Evolutionary conservation across 2,888 invertebrate species (phyloP), one percentile per base, ranked within the genome.

Genomic region (Strigamia transsilvanica): DNA sequence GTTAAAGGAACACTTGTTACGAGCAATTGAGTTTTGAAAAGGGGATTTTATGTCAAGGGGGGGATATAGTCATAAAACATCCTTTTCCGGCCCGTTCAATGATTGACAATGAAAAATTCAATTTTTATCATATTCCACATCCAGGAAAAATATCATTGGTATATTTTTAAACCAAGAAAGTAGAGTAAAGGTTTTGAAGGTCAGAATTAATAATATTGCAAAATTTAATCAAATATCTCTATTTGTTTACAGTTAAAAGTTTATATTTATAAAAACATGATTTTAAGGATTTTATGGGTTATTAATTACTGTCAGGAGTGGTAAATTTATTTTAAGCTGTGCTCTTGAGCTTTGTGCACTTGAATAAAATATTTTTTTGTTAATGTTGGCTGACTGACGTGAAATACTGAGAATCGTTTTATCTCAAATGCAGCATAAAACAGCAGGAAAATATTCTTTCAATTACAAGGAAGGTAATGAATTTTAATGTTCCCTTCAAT

Each of bases 11-110:
- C 32, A 56, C 56, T 56, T 18, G 56, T 73, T 73, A 73, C 32
- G 12, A 73, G 73, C 32, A 73, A 73, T 73, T 73, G 73, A 73
- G 32, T 32, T 32, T 32, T 73, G 32, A 32, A 73, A 73, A 73
- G 32, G 32, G 73, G 32, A 73, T 73, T 73, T 73, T 73, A n/a
- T 73, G 73, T 73, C 73, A 73, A 66, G 66, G 66, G 73, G 12
- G 73, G 23, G 2, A 9, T 1, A 66, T 73, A 73, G 32, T 73
- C 32, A 73, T 23, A 73, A 73, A 73, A 32, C 73, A 73, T 73
- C 73, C 73, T 73, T 73, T 73, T 73, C 73, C 73, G 73, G 73
- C n/a, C 73, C 27, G 6, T 0, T n/a, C 13, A 27, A 27, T 56
- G n/a, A 73, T 27, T 73, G 73, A 73, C 32, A 73, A 6, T 13